Conservation (phyloP, 2,888 invertebrate genomes). For the Perithous albicinctus region DNA sequence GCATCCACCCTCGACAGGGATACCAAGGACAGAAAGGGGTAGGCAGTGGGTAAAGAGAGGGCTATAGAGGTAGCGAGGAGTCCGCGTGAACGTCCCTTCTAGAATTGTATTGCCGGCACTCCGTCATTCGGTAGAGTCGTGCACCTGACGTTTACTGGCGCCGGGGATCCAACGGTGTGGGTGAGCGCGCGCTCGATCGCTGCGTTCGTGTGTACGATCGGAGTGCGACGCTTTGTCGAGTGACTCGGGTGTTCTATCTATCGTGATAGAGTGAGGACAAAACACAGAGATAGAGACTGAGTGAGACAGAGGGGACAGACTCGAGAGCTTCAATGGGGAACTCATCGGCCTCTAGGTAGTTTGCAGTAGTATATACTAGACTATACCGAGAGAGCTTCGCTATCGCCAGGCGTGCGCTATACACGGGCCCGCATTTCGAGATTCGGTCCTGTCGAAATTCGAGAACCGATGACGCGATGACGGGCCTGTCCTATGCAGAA, state of each 20-base stretch:
- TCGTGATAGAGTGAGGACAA: conserved; percentile 59
- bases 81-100: conserved; percentile 62
- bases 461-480: conserved; percentile 55
- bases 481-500: conserved; percentile 46
- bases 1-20: conserved; percentile 30
- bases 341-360: conserved; percentile 46
- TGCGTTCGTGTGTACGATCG: conserved; percentile 36
- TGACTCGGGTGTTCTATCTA: conserved; percentile 70
- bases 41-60: too few relatives aligned
- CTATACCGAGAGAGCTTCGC: background rate
- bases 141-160: conserved; percentile 82
- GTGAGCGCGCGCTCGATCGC: too few relatives aligned
- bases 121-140: conserved; percentile 77
- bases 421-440: conserved; percentile 48
- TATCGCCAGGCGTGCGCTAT: conserved; percentile 20
- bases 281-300: conserved; percentile 53
- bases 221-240: conserved; percentile 67
- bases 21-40: conserved; percentile 48
- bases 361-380: conserved; percentile 33
- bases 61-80: conserved; percentile 32
- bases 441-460: conserved; percentile 62
- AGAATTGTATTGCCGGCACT: conserved; percentile 77
- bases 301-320: conserved; percentile 46
- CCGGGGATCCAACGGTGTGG: conserved; percentile 69
- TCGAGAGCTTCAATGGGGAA: conserved; percentile 56